Evolutionary conservation across 2,888 invertebrate species (phyloP), one percentile per base, ranked within the genome.

Genomic region (Macropis europaea): DNA sequence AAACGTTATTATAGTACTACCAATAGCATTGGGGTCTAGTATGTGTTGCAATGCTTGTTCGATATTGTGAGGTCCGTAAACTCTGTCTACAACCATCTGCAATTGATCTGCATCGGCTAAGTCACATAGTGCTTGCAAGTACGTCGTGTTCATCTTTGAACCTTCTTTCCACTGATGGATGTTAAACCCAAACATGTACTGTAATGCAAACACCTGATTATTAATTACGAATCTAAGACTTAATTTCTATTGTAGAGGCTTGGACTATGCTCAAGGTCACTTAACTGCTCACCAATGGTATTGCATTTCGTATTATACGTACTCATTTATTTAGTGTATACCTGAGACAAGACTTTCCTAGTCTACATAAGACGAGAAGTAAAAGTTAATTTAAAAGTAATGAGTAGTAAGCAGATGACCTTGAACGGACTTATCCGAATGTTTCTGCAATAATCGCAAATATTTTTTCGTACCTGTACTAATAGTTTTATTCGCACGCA

Each of bases 1-100:
- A 82, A 92, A 91, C 69, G 90, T 89, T 59, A 92, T 88, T 45
- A 92, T 90, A 22, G 91, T 91, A 82, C 90, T 91, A 17, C 92
- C 92, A 68, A 91, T 89, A 24, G 90, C 87, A 63, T 91, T 86
- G 1, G 87, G 86, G 53, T 90, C 90, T 42, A 89, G 84, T 17
- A 91, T 86, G 75, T 91, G 91, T 48, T 89, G 83, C 40, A 91
- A 83, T 4, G 92, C 92, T 70, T 90, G 87, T 72, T 91, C 90
- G 13, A 91, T 90, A 73, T 91, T 90, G 60, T 90, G 88, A 26
- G 91, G 90, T 1, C 89, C 83, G 77, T 90, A 91, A 19, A 91
- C 92, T 83, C 91, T 92, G 73, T 93, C 93, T 1, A 93, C 92
- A 32, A 93, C 92, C 3, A 92, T 91, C 82, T 92, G 92, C 64